phyloP scores from a whole-genome alignment of 2,888 invertebrate species.

The Biston stratarius region DNA sequence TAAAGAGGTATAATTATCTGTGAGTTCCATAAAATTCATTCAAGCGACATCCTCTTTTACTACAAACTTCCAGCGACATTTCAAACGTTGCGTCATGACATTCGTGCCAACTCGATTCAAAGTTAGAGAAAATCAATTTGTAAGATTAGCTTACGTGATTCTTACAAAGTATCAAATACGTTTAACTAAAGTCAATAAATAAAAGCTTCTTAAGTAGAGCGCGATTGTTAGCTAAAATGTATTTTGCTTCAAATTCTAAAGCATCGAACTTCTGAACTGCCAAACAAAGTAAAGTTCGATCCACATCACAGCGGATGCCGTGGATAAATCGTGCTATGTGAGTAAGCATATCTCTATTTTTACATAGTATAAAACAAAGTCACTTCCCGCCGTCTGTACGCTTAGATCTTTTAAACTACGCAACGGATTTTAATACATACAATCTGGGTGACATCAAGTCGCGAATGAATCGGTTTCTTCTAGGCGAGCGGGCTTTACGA shows the following conservation, averaged over 20 bases:
- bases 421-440: too few relatives aligned
- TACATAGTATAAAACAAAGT: too few relatives aligned
- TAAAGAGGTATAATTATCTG: too few relatives aligned
- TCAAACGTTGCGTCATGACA: too few relatives aligned
- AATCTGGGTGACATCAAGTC: too few relatives aligned
- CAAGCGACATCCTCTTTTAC: background rate
- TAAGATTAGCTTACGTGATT: background rate
- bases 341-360: background rate
- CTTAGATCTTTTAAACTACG: too few relatives aligned
- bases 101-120: background rate
- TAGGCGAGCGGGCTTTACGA: too few relatives aligned
- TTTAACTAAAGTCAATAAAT: background rate
- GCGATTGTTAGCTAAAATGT: constrained; percentile 10
- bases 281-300: constrained; percentile 20
- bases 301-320: background rate
- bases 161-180: constrained; percentile 1
- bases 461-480: too few relatives aligned
- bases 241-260: constrained; percentile 6
- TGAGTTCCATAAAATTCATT: too few relatives aligned
- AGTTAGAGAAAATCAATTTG: background rate
- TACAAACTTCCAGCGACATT: background rate
- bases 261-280: background rate
- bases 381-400: too few relatives aligned
- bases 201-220: background rate
- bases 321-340: background rate